Evolutionary conservation across 2,888 invertebrate species (phyloP).

Genomic region (Oxyteleia sp.): DNA sequence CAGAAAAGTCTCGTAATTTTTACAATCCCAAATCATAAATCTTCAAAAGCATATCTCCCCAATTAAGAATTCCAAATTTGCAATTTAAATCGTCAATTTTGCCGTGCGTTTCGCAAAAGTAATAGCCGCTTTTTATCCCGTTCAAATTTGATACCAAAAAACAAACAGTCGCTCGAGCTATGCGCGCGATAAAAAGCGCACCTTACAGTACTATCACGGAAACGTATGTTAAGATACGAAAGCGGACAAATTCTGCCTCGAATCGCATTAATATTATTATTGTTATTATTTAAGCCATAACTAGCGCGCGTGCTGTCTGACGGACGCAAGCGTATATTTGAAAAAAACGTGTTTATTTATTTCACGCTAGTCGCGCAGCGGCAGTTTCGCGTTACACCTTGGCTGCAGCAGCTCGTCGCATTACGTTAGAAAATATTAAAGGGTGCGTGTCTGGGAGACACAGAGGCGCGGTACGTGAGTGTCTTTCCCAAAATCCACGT

Average conservation of each 20-base stretch:
- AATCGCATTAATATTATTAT: no score
- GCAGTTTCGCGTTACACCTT: conserved; percentile 28
- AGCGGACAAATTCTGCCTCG: conserved; percentile 23
- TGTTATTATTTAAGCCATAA: conserved; percentile 43
- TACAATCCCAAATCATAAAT: no score
- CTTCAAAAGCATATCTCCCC: no score
- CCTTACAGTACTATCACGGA: conserved; percentile 20
- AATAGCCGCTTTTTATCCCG: conserved; percentile 3
- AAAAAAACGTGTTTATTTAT: conserved; percentile 57
- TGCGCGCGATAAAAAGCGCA: no score
- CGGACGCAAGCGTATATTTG: not conserved
- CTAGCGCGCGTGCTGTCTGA: conserved; percentile 26
- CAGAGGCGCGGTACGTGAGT: conserved; percentile 26
- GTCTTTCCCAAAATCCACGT: conserved; percentile 37
- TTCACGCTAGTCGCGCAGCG: conserved; percentile 40
- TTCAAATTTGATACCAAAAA: conserved; percentile 9
- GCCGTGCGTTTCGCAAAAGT: not conserved
- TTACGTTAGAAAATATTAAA: conserved; percentile 56
- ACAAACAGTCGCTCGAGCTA: no score
- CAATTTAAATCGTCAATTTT: no score
- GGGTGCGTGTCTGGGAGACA: conserved; percentile 43
- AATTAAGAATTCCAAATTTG: no score
- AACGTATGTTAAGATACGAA: conserved; percentile 32
- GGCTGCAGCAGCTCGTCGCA: conserved; percentile 27
- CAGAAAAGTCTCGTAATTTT: no score